These are phyloP conservation scores for Diadumene lineata DNA, from an alignment of 92 coral and sea anemone genomes.

Conservation along the genomic window DNA sequence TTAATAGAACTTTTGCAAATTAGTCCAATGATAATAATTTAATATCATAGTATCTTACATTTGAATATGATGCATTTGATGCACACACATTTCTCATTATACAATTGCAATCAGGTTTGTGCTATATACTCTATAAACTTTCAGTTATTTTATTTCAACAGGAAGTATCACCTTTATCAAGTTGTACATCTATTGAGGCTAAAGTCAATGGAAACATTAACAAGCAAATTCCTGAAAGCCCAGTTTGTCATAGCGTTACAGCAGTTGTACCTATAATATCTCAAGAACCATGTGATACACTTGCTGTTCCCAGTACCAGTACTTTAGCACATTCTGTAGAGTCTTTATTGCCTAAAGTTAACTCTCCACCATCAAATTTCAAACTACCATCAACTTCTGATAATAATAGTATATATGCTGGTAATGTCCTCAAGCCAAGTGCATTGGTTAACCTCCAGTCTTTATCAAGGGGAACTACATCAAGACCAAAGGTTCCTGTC, in stretches of 20 bases:
- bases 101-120: no score
- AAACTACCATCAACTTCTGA: background rate
- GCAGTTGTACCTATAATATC: conserved; percentile 5
- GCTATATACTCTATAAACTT: no score
- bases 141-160: background rate
- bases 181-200: background rate
- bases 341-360: conserved; percentile 37
- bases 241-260: background rate
- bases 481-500: background rate
- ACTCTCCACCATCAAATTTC: background rate
- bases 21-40: no score
- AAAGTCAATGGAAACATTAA: background rate
- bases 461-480: background rate
- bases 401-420: background rate
- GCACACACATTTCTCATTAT: no score
- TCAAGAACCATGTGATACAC: background rate
- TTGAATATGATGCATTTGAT: no score
- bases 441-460: conserved; percentile 5
- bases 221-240: background rate
- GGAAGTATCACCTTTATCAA: background rate
- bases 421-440: conserved; percentile 15
- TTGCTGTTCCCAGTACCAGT: background rate
- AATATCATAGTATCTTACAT: no score
- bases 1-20: no score
- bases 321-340: conserved; percentile 25